Percentiles rank a stretch among this genome's conserved stretches.
These are phyloP conservation scores for Zosterops lateralis DNA, from an alignment of 2,113 vertebrate species.

Conservation along the genomic window DNA sequence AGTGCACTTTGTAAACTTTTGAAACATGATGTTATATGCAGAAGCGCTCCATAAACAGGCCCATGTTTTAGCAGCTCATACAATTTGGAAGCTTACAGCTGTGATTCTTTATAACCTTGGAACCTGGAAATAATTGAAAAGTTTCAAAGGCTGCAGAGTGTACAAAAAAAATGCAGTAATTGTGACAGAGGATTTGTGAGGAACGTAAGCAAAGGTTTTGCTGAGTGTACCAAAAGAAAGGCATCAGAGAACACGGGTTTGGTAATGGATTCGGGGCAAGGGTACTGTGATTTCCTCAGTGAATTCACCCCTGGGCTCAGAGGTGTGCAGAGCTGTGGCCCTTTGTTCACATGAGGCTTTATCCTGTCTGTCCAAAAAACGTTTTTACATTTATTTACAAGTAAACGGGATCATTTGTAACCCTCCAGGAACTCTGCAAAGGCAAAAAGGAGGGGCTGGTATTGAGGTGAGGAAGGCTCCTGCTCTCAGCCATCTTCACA, in stretches of 20 bases:
- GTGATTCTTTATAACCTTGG: not conserved
- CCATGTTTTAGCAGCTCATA: not conserved
- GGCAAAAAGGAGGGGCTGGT: accelerated
- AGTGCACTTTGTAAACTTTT: not conserved
- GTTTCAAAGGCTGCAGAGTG: not conserved
- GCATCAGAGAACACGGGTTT: accelerated
- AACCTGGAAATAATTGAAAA: not conserved
- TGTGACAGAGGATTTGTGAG: accelerated
- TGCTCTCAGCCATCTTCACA: not conserved
- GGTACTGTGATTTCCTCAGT: accelerated
- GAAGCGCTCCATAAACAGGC: not conserved
- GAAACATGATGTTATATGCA: not conserved
- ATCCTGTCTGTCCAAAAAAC: not conserved
- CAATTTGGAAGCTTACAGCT: too few species aligned
- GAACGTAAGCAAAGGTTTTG: not conserved
- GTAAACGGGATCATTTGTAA: accelerated
- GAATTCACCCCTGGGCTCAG: not conserved
- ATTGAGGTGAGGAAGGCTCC: not conserved
- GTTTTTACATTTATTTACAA: accelerated
- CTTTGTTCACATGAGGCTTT: not conserved
- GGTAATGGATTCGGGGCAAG: accelerated
- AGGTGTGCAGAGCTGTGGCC: too few species aligned
- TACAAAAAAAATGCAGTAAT: not conserved
- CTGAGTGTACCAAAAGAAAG: accelerated
- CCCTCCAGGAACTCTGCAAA: too few species aligned